Evolutionary conservation across 1,140 invertebrate species (phyloP).

Genomic region (Pectinophora gossypiella): DNA sequence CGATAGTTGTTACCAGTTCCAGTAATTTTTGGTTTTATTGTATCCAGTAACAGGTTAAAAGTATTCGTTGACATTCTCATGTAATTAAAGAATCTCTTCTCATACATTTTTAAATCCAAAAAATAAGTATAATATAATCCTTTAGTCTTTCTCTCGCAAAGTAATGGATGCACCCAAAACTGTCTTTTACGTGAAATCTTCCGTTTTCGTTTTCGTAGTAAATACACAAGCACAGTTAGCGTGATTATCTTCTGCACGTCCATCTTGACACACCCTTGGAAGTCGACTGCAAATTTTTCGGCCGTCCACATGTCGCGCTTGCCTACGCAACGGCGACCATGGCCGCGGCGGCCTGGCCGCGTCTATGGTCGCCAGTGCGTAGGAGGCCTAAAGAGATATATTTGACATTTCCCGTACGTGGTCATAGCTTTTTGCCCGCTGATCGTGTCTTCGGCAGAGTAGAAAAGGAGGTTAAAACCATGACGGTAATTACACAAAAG

Average conservation of each 20-base stretch:
- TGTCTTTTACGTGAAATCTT: constrained; percentile 9
- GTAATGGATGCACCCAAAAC: constrained; percentile 19
- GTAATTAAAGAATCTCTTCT: not conserved
- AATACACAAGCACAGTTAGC: constrained; percentile 7
- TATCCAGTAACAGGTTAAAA: not conserved
- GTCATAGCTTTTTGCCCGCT: no score
- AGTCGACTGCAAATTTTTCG: constrained; percentile 13
- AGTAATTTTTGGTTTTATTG: not conserved
- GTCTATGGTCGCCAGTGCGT: constrained; percentile 3
- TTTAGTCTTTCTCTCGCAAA: constrained; percentile 16
- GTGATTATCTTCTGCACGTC: constrained; percentile 8
- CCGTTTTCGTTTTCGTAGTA: constrained; percentile 7
- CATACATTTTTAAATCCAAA: constrained; percentile 18
- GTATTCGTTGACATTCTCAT: not conserved
- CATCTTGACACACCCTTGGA: constrained; percentile 17
- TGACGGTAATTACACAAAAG: no score
- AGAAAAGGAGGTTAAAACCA: no score
- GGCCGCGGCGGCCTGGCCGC: constrained; percentile 8
- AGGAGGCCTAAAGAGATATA: not conserved
- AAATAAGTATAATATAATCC: constrained; percentile 19
- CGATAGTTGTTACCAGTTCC: not conserved
- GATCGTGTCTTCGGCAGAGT: no score
- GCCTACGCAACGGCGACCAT: constrained; percentile 16
- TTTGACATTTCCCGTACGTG: no score
- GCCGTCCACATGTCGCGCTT: constrained; percentile 15